phyloP scores from a whole-genome alignment of 2,113 vertebrate genomes.

The Mus musculus region GRCm39 chr1:72424501-72425000 shows the following conservation, averaged over 20 bases:
- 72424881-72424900: neutral
- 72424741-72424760: neutral
- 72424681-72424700: neutral
- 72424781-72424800: too few relatives aligned
- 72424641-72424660: neutral
- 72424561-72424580: neutral
- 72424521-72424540: neutral
- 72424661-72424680: neutral
- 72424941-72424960: constrained; percentile 44
- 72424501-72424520: neutral
- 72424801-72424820: neutral
- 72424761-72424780: neutral
- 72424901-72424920: neutral
- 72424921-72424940: neutral
- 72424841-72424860: neutral
- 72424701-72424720: neutral
- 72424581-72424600: neutral
- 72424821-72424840: neutral
- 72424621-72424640: too few relatives aligned
- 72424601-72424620: neutral
- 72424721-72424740: too few relatives aligned
- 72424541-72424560: neutral
- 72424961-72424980: neutral
- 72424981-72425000: neutral
- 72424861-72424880: neutral